Evolutionary conservation across 2,888 invertebrate genomes (phyloP), one percentile per base, ranked within the genome.

Genomic region (Chloromyia formosa): DNA sequence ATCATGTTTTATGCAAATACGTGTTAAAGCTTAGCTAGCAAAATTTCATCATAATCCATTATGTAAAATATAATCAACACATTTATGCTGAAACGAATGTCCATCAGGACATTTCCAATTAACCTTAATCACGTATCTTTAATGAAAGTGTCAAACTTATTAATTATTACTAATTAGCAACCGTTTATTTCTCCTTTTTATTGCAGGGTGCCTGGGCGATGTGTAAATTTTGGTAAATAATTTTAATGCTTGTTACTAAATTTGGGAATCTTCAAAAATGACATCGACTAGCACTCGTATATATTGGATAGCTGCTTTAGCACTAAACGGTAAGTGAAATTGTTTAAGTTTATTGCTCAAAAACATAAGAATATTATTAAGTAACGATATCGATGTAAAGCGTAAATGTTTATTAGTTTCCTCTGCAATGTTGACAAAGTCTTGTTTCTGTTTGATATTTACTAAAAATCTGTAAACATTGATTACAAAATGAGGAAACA

Each of bases 261-360:
- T 71, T 16, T 42, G 5, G 20, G 40, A 18, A n/a, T 35, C 14
- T 23, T n/a, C 42, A 27, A 71, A 71, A 58, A 71, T 71, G 71
- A 71, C 40, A 35, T 18, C 71, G 40, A 40, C 35, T 40, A 20
- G 35, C 5, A 22, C 35, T 40, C 9, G 35, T 3, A 22, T 35
- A 40, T 58, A 56, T 12, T 58, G 56, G n/a, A 27, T 71, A 14
- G 58, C 56, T 56, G 58, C 42, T n/a, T 20, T 71, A 56, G 35
- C 71, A 23, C 14, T 56, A 35, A 71, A 42, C 40, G 18, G 71
- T 71, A 42, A 71, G 71, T 71, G 35, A 27, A n/a, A 42, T 62
- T 4, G 7, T 49, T 22, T 45, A 1, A 20, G 14, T 66, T 56
- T 56, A 7, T 3, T 49, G 49, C 16, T 7, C 16, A 49, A 35